Conservation (phyloP, 2,113 vertebrate genomes). For the Eidolon helvum region DNA sequence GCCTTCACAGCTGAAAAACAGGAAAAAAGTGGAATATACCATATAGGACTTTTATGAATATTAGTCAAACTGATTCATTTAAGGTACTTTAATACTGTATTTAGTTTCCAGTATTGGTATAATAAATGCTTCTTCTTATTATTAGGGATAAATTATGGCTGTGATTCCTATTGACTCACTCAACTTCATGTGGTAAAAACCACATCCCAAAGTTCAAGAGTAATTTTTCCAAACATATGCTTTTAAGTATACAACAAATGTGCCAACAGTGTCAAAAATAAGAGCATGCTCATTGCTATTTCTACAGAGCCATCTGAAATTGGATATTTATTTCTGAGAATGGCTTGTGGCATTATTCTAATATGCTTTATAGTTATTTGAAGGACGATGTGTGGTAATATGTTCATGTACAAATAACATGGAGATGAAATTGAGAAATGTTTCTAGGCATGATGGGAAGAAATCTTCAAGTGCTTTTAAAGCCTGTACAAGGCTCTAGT, state of each 20-base stretch:
- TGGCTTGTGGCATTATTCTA: background rate
- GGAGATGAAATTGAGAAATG: background rate
- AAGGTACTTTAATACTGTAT: background rate
- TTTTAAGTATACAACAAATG: background rate
- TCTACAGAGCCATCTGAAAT: background rate
- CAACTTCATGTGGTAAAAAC: background rate
- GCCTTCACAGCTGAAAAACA: background rate
- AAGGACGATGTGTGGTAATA: background rate
- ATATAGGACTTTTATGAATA: background rate
- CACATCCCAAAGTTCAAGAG: background rate
- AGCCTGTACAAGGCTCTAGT: accelerated
- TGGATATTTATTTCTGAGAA: background rate
- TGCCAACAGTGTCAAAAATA: background rate
- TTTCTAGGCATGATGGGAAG: background rate
- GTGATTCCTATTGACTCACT: background rate
- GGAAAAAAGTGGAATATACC: background rate
- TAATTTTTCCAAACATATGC: background rate
- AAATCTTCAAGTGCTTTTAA: background rate
- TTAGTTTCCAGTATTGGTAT: background rate
- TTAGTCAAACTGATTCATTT: background rate
- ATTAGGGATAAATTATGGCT: background rate
- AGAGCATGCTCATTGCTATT: background rate
- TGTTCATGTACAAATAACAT: background rate
- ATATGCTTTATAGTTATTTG: background rate
- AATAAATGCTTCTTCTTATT: background rate